Conservation (phyloP, 2,113 vertebrate genomes). For the Fregata magnificens region DNA sequence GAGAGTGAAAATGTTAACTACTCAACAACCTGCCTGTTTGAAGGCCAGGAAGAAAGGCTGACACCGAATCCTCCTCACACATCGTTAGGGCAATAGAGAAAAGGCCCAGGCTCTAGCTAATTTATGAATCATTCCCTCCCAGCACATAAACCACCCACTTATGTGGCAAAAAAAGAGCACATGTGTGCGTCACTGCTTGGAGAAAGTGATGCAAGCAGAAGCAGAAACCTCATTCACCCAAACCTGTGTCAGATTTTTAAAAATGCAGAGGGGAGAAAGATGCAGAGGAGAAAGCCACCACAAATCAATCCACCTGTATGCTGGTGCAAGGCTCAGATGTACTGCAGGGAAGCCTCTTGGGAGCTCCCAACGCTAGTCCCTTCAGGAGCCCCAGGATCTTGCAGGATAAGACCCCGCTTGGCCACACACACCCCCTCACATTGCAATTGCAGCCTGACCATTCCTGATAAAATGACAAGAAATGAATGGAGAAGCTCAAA, state of each 20-base stretch:
- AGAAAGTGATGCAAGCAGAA: background rate
- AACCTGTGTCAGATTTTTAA: background rate
- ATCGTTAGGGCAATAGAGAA: background rate
- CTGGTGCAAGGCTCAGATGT: background rate
- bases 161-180: background rate
- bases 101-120: background rate
- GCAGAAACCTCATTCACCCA: background rate
- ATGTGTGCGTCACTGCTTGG: background rate
- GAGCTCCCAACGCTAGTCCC: accelerated
- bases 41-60: background rate
- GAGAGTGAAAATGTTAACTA: background rate
- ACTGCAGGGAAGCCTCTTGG: background rate
- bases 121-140: constrained; percentile 39
- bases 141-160: constrained; percentile 16
- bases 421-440: accelerated
- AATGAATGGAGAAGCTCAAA: background rate
- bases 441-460: accelerated
- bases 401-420: background rate
- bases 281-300: background rate
- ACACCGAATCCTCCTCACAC: background rate
- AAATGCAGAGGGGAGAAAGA: background rate
- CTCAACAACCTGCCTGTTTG: background rate
- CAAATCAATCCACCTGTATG: accelerated
- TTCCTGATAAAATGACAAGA: background rate
- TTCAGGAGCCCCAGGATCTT: accelerated